phyloP scores from a whole-genome alignment of 2,888 invertebrate genomes.

The Lymantria monacha region DNA sequence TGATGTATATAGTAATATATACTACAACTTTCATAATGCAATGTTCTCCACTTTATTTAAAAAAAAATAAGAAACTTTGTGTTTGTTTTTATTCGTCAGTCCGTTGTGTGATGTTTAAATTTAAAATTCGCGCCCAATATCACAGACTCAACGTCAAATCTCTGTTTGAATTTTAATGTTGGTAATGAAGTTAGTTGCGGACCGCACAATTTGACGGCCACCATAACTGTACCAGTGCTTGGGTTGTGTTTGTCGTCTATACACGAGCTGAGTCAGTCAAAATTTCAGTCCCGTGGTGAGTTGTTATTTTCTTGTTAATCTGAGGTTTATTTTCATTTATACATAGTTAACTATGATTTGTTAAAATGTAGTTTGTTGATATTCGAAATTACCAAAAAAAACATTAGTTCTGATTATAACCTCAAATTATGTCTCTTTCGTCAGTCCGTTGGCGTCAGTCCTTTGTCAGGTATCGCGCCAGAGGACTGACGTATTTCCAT shows the following conservation, averaged over 20 bases:
- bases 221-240: constrained; percentile 1
- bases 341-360: constrained; percentile 16
- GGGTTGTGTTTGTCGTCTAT: constrained; percentile 14
- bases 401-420: constrained; percentile 19
- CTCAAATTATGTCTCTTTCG: constrained; percentile 23
- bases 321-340: constrained; percentile 20
- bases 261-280: constrained; percentile 18
- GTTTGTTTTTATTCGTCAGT: background rate
- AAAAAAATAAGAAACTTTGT: constrained; percentile 2
- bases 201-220: constrained; percentile 7
- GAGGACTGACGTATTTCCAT: constrained; percentile 20
- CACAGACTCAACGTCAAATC: constrained; percentile 1
- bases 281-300: constrained; percentile 20
- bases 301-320: constrained; percentile 5
- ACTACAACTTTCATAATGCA: background rate
- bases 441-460: constrained; percentile 19
- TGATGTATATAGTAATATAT: background rate
- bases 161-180: background rate
- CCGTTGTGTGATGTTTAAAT: constrained; percentile 10
- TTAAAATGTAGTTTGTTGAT: constrained; percentile 23
- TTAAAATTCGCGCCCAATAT: constrained; percentile 13
- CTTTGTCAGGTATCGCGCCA: constrained; percentile 23
- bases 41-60: background rate
- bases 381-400: constrained; percentile 12
- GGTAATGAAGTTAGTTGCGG: constrained; percentile 8